Conservation (phyloP, 2,888 invertebrate genomes). For the Anodontia alba region DNA sequence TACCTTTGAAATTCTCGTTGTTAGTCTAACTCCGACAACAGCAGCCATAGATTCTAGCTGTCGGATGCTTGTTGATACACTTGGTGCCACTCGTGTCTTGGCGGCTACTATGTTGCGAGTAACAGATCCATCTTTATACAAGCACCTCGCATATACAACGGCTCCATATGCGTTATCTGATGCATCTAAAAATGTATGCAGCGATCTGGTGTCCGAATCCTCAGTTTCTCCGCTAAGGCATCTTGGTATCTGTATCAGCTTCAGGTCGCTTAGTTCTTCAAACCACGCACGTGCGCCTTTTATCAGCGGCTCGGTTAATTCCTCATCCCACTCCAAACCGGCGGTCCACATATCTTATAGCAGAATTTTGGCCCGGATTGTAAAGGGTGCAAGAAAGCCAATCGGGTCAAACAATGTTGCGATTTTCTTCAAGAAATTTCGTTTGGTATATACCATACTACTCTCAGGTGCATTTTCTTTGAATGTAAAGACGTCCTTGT, state of each 20-base stretch:
- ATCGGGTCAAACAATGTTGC: slow-evolving; percentile 76
- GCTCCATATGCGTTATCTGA: slow-evolving; percentile 37
- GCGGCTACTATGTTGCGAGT: slow-evolving; percentile 24
- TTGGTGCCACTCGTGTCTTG: slow-evolving; percentile 49
- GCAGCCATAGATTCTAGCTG: slow-evolving; percentile 49
- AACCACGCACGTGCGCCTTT: slow-evolving; percentile 43
- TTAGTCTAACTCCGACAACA: slow-evolving; percentile 22
- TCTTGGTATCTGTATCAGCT: slow-evolving; percentile 30
- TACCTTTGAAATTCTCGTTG: slow-evolving; percentile 8
- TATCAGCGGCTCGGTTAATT: slow-evolving; percentile 25
- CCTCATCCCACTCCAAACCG: slow-evolving; percentile 74
- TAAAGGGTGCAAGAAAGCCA: slow-evolving; percentile 69
- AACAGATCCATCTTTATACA: background rate
- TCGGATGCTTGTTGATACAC: slow-evolving; percentile 37
- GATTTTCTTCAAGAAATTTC: slow-evolving; percentile 60
- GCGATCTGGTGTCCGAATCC: background rate
- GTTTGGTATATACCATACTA: slow-evolving; percentile 59
- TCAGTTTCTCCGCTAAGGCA: slow-evolving; percentile 25
- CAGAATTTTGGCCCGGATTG: slow-evolving; percentile 68
- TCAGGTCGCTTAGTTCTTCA: slow-evolving; percentile 40
- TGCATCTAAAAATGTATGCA: slow-evolving; percentile 48
- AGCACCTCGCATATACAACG: slow-evolving; percentile 27
- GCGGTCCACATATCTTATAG: slow-evolving; percentile 71
- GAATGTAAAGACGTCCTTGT: slow-evolving; percentile 7
- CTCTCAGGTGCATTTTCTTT: slow-evolving; percentile 13